Conservation (phyloP, 1,140 invertebrate genomes). For the Drosophila nikananu region DNA sequence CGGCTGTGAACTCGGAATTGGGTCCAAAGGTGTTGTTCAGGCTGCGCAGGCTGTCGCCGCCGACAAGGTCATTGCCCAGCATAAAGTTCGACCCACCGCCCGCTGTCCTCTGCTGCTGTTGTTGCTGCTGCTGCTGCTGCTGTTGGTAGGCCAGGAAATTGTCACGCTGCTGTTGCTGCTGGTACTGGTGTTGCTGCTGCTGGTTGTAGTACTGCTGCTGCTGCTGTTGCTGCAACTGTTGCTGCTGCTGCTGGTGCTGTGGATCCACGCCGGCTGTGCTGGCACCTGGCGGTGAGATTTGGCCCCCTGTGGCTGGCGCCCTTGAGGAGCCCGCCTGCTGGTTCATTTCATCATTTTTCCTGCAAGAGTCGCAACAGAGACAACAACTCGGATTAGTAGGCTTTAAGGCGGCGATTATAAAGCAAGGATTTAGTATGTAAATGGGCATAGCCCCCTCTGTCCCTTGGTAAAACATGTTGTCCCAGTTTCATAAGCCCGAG, state of each 20-base stretch:
- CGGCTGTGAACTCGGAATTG: conserved; percentile 80
- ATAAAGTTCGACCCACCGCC: conserved; percentile 66
- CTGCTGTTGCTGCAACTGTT: conserved; percentile 35
- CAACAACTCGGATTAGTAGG: conserved; percentile 39
- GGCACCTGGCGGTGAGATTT: conserved; percentile 85
- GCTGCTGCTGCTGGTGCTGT: conserved; percentile 52
- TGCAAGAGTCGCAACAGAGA: conserved; percentile 57
- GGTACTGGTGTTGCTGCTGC: conserved; percentile 73
- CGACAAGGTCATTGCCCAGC: conserved; percentile 78
- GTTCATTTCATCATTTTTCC: conserved; percentile 86
- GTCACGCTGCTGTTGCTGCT: conserved; percentile 70
- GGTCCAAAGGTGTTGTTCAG: conserved; percentile 83
- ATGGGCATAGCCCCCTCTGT: background rate
- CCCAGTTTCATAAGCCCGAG: background rate
- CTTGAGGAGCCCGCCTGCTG: conserved; percentile 85
- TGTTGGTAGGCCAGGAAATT: conserved; percentile 72
- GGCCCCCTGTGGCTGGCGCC: conserved; percentile 85
- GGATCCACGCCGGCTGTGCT: conserved; percentile 54
- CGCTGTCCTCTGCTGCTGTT: conserved; percentile 55
- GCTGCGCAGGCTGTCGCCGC: conserved; percentile 80
- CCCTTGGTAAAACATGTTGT: background rate
- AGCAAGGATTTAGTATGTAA: background rate
- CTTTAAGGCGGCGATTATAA: background rate
- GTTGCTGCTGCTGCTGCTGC: conserved; percentile 64
- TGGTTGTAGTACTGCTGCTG: conserved; percentile 63